Evolutionary conservation across 2,888 invertebrate genomes (phyloP), one percentile per base, ranked within the genome.

Genomic region (Ennomos erosarius): DNA sequence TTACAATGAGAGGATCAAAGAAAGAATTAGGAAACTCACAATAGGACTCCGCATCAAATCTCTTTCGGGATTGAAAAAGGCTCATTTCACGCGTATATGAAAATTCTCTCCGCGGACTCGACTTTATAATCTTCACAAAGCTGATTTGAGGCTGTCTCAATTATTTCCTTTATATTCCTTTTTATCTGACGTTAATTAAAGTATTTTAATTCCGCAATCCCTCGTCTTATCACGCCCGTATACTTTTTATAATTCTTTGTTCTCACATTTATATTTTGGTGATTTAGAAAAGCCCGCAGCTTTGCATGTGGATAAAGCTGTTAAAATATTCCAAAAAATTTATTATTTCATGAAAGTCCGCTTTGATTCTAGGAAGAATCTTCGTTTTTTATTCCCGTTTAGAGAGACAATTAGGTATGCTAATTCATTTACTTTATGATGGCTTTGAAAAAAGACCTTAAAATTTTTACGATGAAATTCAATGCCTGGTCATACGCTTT

Each of bases 401-500:
- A 79, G 80, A 81, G 78, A 78, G 82, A 85, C 90, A 90, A 88
- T 90, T 88, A 89, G 80, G 83, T 85, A 90, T 90, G 89, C 84
- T 89, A 88, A 90, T 90, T 86, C 85, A 82, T 84, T 87, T 85
- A 85, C 84, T 86, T 85, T 85, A 83, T 84, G 85, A 81, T 78
- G 80, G 78, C 78, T 83, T 84, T 81, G 78, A 84, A 82, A 86
- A 79, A 76, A 67, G 72, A 64, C 73, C 75, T 71, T 75, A 78
- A 79, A 84, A 85, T 78, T 81, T 83, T 82, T 78, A 78, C 78
- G 74, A 78, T 79, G 76, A 73, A 77, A 80, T 82, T 84, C 78
- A 79, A 73, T 74, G 68, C 65, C 62, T 54, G 55, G 69, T 68
- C 65, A 68, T 69, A 71, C 67, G 68, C 69, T 65, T 68, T 62